A percentile compares a stretch with the other conserved stretches of the same genome.
phyloP scores from a whole-genome alignment of 1,140 invertebrate species.

The Neodiprion lecontei region DNA sequence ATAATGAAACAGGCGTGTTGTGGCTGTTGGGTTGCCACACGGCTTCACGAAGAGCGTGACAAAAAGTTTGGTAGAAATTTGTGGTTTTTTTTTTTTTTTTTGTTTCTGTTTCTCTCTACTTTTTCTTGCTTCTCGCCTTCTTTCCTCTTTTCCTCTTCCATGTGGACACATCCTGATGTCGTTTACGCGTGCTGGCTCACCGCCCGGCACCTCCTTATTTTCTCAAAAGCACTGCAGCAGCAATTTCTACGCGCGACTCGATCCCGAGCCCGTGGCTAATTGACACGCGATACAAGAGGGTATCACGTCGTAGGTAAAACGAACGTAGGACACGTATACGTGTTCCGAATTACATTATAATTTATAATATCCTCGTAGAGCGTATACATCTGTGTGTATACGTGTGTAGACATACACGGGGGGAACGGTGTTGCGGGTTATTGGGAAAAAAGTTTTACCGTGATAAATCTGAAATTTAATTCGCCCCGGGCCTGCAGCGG shows the following conservation, averaged over 20 bases:
- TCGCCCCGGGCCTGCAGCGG: background rate
- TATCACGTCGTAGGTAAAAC: constrained; percentile 38
- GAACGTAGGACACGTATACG: constrained; percentile 16
- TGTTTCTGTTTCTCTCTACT: no score
- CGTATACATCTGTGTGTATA: background rate
- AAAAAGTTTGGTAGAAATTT: no score
- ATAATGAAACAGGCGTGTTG: no score
- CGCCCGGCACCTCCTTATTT: no score
- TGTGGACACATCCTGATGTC: background rate
- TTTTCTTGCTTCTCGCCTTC: no score
- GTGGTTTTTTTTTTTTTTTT: no score
- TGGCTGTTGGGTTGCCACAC: no score
- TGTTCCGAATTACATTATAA: constrained; percentile 47
- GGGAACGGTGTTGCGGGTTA: background rate
- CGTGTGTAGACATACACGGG: background rate
- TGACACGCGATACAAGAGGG: constrained; percentile 50
- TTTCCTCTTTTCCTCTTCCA: no score
- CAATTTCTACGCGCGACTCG: background rate
- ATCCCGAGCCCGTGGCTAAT: constrained; percentile 47
- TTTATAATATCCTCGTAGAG: constrained; percentile 43
- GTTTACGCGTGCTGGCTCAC: background rate
- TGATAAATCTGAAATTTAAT: constrained; percentile 10
- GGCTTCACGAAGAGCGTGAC: no score
- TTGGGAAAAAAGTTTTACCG: constrained; percentile 1
- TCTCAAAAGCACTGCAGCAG: no score